These are phyloP conservation scores for Alosa alosa DNA, from an alignment of 2,113 vertebrate genomes.

Conservation along the genomic window DNA sequence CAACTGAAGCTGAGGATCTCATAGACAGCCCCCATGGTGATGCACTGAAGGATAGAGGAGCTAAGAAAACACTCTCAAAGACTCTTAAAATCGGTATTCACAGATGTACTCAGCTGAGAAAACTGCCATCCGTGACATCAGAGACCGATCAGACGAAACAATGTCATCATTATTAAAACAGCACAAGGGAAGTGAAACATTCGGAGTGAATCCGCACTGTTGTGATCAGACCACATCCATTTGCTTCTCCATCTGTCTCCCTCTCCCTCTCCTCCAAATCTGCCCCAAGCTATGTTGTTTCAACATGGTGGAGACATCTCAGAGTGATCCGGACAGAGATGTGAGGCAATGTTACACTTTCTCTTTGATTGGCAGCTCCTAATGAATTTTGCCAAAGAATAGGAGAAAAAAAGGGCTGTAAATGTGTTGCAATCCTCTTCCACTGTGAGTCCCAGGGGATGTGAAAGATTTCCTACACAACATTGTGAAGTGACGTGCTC, in stretches of 20 bases:
- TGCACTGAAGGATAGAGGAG: background rate
- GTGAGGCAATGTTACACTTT: background rate
- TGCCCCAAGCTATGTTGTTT: background rate
- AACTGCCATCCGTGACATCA: background rate
- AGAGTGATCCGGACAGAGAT: background rate
- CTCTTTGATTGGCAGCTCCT: background rate
- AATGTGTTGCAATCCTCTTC: background rate
- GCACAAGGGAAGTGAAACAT: background rate
- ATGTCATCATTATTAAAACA: background rate
- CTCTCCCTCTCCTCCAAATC: background rate
- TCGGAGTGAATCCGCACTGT: background rate
- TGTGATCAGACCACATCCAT: background rate
- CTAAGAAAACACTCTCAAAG: background rate
- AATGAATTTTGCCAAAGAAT: constrained; percentile 8
- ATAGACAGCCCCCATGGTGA: background rate
- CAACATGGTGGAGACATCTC: background rate
- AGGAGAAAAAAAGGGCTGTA: background rate
- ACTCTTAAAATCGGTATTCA: background rate
- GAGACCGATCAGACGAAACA: background rate
- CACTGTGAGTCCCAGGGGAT: background rate
- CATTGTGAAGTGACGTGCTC: background rate
- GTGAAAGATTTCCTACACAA: background rate
- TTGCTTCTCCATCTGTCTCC: background rate
- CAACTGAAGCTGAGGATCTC: background rate
- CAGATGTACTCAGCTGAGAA: background rate